A percentile compares a stretch with the other conserved stretches of the same genome.
phyloP scores from a whole-genome alignment of 92 coral and sea anemone species.

The Porites cylindrica region DNA sequence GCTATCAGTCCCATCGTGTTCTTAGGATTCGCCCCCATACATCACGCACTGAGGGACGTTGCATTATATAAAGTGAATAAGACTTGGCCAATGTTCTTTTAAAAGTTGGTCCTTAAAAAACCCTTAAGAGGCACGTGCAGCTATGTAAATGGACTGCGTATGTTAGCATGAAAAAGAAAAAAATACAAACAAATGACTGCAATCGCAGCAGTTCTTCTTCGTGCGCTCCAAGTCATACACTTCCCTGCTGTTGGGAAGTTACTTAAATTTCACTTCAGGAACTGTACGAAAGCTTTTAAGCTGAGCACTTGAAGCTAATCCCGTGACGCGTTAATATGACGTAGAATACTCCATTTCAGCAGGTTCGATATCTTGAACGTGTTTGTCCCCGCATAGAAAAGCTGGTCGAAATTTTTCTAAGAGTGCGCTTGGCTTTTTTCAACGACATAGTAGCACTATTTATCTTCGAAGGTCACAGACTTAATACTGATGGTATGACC shows the following conservation, averaged over 20 bases:
- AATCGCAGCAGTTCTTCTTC: no score
- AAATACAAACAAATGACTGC: no score
- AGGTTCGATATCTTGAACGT: not conserved
- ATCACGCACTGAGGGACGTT: not conserved
- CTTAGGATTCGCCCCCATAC: not conserved
- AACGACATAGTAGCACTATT: not conserved
- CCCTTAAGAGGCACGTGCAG: no score
- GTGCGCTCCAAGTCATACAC: no score
- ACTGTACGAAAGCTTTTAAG: not conserved
- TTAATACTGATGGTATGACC: not conserved
- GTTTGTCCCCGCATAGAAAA: not conserved
- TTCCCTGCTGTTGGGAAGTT: no score
- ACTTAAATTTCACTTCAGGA: not conserved
- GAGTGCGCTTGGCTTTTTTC: not conserved
- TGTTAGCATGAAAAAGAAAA: no score
- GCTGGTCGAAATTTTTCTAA: not conserved
- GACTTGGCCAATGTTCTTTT: no score
- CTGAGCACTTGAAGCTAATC: not conserved
- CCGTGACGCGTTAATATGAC: conserved; percentile 17
- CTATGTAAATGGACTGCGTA: no score
- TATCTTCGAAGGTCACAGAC: not conserved
- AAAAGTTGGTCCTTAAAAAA: no score
- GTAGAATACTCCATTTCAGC: not conserved
- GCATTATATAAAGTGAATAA: not conserved
- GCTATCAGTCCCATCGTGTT: not conserved